phyloP scores from a whole-genome alignment of 53 echinoderm and acorn worm species.

The Holothuria scabra region DNA sequence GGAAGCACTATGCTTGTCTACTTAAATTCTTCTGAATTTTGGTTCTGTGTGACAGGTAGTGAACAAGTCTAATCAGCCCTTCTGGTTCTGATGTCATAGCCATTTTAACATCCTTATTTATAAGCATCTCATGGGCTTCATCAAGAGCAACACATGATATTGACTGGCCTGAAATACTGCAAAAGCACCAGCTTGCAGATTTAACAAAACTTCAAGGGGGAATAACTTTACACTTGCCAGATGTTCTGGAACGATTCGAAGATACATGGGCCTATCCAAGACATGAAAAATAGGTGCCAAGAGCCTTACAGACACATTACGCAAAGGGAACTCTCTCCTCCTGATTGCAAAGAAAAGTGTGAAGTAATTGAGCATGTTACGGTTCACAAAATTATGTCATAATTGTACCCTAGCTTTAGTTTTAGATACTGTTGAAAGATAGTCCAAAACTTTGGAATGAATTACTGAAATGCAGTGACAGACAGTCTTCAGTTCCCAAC shows the following conservation, averaged over 20 bases:
- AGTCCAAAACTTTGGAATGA: too few species aligned
- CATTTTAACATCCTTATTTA: constrained; percentile 55
- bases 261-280: constrained; percentile 39
- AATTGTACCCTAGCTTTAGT: too few species aligned
- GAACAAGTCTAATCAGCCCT: constrained; percentile 33
- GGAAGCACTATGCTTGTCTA: not conserved
- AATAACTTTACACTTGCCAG: constrained; percentile 13
- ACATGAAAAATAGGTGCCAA: constrained; percentile 51
- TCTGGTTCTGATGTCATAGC: constrained; percentile 27
- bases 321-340: constrained; percentile 36
- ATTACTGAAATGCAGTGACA: too few species aligned
- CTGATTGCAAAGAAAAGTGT: constrained; percentile 43
- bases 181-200: constrained; percentile 48
- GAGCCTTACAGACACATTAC: constrained; percentile 19
- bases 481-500: too few species aligned
- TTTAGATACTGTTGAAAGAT: too few species aligned
- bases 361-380: constrained; percentile 42
- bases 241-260: constrained; percentile 40
- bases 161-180: constrained; percentile 42
- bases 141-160: constrained; percentile 48
- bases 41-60: constrained; percentile 44
- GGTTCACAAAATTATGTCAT: too few species aligned
- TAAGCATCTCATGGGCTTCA: too few species aligned
- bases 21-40: constrained; percentile 39
- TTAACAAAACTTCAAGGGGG: not conserved